Base-by-base conservation (phyloP, 1,140 invertebrate species). In the Conus ventricosus region DNA sequence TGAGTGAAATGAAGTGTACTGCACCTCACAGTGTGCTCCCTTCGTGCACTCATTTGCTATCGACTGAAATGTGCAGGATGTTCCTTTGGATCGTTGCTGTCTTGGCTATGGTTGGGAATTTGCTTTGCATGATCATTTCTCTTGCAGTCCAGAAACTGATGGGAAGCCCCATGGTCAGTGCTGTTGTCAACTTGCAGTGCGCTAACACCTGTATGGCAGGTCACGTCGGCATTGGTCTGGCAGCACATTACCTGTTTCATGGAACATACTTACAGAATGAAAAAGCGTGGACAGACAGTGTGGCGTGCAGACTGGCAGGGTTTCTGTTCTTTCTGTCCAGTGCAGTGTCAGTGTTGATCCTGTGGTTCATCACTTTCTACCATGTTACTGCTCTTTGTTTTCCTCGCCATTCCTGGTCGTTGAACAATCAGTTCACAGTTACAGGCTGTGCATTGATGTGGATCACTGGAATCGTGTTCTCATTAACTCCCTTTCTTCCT, bases 331-430 rank as follows among this genome's bases (percentile, higher is more conserved):
- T 90, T 5, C 67, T 93, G 17, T 93, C 93, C 15, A 91, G 88
- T 63, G 92, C 93, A 63, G 87, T 89, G 6, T 93, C 92, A 4
- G 90, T 91, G n/a, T 81, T 92, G 81, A 91, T 92, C 75, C 86
- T 94, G 0, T 89, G 87, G 51, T 82, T 94, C 3, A 93, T 94
- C 6, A 92, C 94, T 3, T 15, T 92, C 15, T 93, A 94, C 80
- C 83, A 93, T 10, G 90, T 92, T 63, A 39, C 92, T 1, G 90
- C 87, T 17, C 87, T 94, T 51, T 89, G 91, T 15, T 93, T 91
- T 86, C 92, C 93, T 0, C 67, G 87, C 23, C 88, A 71, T 17
- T 78, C 91, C 4, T 89, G 54, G 17, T 75, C 63, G 23, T 89
- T 89, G 51, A 67, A 83, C 57, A n/a, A 15, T 4, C 63, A 80